Base-by-base conservation (phyloP, 37 sponge, comb jelly and placozoan species). In the Oopsacas minuta region DNA sequence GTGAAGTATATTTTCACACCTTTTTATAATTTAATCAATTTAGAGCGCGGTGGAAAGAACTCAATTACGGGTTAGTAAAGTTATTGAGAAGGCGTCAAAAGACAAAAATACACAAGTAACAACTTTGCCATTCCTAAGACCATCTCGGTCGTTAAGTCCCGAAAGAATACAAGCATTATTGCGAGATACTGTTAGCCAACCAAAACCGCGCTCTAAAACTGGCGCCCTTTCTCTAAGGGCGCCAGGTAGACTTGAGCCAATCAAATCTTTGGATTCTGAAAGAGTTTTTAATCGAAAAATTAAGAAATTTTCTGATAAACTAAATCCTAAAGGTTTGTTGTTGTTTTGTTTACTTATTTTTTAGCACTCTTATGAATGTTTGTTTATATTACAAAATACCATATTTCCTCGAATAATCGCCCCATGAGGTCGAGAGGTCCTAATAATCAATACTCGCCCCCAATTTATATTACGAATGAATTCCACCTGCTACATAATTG, bases 81-180 rank as follows among this genome's bases (percentile, higher is more conserved):
- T 34, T 25, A 61, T 61, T 20, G 75, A 61, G 75, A 61, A 12
- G 30, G 75, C 75, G 75, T 61, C 75, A 32, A 25, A n/a, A 12
- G 75, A 61, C 22, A 61, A n/a, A 12, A 61, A 61, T 12, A 61
- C 32, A 25, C 75, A 12, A 34, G 75, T 61, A 3, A 25, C 75
- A 7, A 61, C 75, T 10, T 34, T 61, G 17, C 17, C 75, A 61
- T 61, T 61, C 75, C 75, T 61, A n/a, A 20, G 1, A 34, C 75
- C 75, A n/a, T 61, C 75, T 61, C 75, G 75, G 75, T 61, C 75
- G 75, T 34, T 61, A 61, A 61, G 75, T 34, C 75, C 75, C 32
- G 75, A 61, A 34, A 25, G 75, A n/a, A 61, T 61, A 10, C 75
- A 61, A 34, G 32, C 28, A 34, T n/a, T 61, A n/a, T 61, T 61